Evolutionary conservation across 2,797 vertebrate genomes (phyloP), one percentile per base, ranked within the genome.

Genomic region (Myiothlypis chrysogaster): DNA sequence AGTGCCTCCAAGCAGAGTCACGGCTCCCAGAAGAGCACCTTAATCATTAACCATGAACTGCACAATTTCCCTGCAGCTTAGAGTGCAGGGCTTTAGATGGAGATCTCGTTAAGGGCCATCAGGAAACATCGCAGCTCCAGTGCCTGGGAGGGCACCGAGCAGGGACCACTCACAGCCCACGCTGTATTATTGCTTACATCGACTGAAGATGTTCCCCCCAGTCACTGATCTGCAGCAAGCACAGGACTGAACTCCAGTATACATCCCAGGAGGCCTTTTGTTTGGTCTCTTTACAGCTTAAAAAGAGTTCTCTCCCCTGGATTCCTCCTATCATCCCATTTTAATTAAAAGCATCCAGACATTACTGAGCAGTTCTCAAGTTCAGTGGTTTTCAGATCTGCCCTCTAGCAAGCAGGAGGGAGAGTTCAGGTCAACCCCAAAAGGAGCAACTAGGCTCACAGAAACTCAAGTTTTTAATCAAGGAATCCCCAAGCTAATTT

Each of bases 11-110:
- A 88, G 87, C 56, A 77, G 50, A 84, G 87, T 71, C 92, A 87
- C 3, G 0, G 63, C 63, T 91, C 79, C 64, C 91, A 85, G 84
- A 46, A 76, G 81, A 61, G 77, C 4, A 3, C 37, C 72, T 91
- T 94, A 89, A 94, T 93, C 82, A 94, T 94, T 95, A 96, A 94
- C 93, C 57, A 78, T 18, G 20, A 89, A 68, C 66, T 25, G 55
- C 1, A 4, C 1, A 0, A 37, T 89, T 92, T 83, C 49, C 64
- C 72, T 32, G 69, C 47, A 11, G 47, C 65, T 66, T 24, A 47
- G 49, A 68, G 68, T 60, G 87, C 47, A 25, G 41, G 12, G 35
- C 3, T 72, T 88, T 32, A 83, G 66, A 25, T 56, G 44, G 68
- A 70, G 87, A 32, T 49, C 66, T 60, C 0, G 0, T 46, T 39